Evolutionary conservation across 1,140 invertebrate genomes (phyloP), one percentile per base, ranked within the genome.

Genomic region (Hyles vespertilio): DNA sequence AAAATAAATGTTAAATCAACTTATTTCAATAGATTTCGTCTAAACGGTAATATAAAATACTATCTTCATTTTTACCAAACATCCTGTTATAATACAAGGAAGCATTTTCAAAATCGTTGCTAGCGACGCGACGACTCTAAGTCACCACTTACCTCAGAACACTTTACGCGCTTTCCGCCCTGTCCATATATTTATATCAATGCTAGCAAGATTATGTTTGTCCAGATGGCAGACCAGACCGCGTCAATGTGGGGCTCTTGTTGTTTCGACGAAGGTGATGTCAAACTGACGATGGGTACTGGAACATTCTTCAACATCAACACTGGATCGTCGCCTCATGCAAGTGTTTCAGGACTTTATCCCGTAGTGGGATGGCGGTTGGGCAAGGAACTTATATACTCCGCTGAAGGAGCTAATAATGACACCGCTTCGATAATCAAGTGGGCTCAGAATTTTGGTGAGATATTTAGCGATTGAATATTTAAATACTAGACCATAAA

Each of bases 271-370:
- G 84, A 90, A 3, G 96, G 96, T 10, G 94, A 97, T 77, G 90
- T 98, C 0, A 99, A 99, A 79, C 87, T 98, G 11, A 99, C 98
- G 0, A 91, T 99, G 89, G 98, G 98, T 0, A 99, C 98, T 0
- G 98, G 98, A 0, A 96, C 95, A 1, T 99, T 99, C 81, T 81
- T 99, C 1, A 93, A 98, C 79, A 91, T 98, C 6, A 96, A 98
- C 74, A 98, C 96, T 2, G 96, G 95, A 1, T 68, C 65, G 5
- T 83, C 91, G 40, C 93, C 96, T 4, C 94, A 96, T 81, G 94
- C 95, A 0, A 96, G 96, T 32, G 81, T 96, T 4, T 89, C 90
- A 43, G 95, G 94, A 0, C 89, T 98, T 11, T 99, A 98, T 91
- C 98, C 98, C 0, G 79, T 98, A 6, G 93, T 99, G 43, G 97